Conservation (phyloP, 2,888 invertebrate species). For the Dicyrtomina minuta region DNA sequence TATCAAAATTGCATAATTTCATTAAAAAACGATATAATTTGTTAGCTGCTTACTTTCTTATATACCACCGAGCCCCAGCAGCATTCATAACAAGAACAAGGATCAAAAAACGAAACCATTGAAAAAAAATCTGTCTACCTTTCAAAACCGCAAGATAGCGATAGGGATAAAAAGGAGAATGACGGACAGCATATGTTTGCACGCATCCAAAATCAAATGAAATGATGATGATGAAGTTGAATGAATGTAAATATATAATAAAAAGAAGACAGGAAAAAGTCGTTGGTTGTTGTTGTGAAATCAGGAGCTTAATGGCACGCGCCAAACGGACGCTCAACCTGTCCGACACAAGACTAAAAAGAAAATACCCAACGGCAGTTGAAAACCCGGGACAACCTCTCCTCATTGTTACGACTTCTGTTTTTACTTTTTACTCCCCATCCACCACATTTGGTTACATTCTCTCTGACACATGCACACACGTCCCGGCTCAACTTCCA, state of each 20-base stretch:
- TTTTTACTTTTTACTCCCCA: neutral
- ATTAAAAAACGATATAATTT: too few species aligned
- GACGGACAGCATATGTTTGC: too few species aligned
- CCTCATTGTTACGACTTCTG: slow-evolving; percentile 1
- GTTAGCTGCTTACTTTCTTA: too few species aligned
- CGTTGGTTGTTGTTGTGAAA: neutral
- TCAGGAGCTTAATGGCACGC: slow-evolving; percentile 29
- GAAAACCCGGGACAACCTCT: slow-evolving; percentile 25
- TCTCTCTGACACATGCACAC: neutral
- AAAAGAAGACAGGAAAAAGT: neutral
- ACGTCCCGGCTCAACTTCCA: neutral
- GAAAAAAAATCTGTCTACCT: too few species aligned
- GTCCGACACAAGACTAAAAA: slow-evolving; percentile 17
- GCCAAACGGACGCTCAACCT: slow-evolving; percentile 28
- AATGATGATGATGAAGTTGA: neutral
- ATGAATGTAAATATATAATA: neutral
- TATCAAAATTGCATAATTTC: too few species aligned
- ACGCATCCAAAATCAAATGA: too few species aligned
- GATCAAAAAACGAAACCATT: too few species aligned
- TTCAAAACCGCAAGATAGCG: too few species aligned
- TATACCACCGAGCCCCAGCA: too few species aligned
- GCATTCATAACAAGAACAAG: too few species aligned
- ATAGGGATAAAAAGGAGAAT: too few species aligned
- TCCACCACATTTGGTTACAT: neutral
- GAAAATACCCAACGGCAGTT: slow-evolving; percentile 24